Percentiles rank a stretch among this genome's conserved stretches.
Evolutionary conservation across 2,888 invertebrate genomes (phyloP).

Genomic region (Hyalella azteca): DNA sequence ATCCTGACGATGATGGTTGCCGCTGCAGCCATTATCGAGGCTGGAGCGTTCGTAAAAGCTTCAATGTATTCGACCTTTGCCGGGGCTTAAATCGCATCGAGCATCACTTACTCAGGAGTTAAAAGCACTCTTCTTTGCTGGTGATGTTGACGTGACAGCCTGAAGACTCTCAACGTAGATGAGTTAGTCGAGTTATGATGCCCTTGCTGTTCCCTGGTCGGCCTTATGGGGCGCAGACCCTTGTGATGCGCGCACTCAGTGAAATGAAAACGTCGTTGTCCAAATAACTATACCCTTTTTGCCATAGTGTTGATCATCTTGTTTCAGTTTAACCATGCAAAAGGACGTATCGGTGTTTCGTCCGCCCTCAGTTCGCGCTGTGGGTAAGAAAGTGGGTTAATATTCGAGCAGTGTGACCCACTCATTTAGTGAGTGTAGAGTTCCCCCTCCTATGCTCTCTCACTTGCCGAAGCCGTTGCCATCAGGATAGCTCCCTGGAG

Average conservation of each 20-base stretch:
- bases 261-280: too few species aligned
- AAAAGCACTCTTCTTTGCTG: not conserved
- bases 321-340: too few species aligned
- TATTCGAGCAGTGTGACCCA: too few species aligned
- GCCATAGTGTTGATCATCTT: too few species aligned
- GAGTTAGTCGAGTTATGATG: slow-evolving; percentile 10
- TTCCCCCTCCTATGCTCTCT: not conserved
- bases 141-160: not conserved
- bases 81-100: not conserved
- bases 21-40: not conserved
- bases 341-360: too few species aligned
- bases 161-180: slow-evolving; percentile 9
- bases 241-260: too few species aligned
- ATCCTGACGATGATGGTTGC: not conserved
- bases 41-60: not conserved
- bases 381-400: too few species aligned
- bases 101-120: not conserved
- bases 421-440: not conserved
- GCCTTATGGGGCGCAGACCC: not conserved
- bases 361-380: too few species aligned
- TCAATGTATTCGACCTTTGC: not conserved
- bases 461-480: not conserved
- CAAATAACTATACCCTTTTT: too few species aligned
- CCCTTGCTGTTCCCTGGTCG: not conserved
- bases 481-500: not conserved